Evolutionary conservation across 2,113 vertebrate species (phyloP).

Genomic region (Lamprologus speciosus): DNA sequence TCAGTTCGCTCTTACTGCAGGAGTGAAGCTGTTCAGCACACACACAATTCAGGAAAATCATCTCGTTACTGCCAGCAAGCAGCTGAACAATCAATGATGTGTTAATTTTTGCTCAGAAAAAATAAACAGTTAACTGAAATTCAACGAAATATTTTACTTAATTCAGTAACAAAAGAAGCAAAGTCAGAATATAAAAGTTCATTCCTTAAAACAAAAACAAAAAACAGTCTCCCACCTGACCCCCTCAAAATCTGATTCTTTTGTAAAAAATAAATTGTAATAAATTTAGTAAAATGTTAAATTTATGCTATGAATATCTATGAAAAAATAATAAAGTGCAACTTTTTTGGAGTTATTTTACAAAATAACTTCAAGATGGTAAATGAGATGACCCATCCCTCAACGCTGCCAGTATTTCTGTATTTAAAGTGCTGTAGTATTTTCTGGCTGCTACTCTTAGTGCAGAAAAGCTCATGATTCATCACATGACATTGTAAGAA

Average conservation of each 20-base stretch:
- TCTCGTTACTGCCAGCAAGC: background rate
- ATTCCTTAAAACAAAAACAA: background rate
- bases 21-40: slow-evolving; percentile 79
- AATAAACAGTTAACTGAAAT: background rate
- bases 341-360: background rate
- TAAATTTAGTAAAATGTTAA: fast-evolving
- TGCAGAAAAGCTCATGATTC: background rate
- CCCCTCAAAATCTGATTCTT: background rate
- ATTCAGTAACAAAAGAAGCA: background rate
- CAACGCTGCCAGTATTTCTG: background rate
- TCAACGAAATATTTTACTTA: fast-evolving
- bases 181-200: background rate
- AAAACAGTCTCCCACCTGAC: background rate
- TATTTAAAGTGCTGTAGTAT: background rate
- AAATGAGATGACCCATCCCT: background rate
- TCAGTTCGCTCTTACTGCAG: slow-evolving; percentile 97
- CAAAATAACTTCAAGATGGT: background rate
- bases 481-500: background rate
- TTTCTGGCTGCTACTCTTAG: background rate
- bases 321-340: background rate
- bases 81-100: background rate
- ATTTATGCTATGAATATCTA: background rate
- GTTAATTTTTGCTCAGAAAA: background rate
- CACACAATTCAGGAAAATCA: background rate
- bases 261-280: background rate